A percentile compares a stretch with the other conserved stretches of the same genome.
Conservation (phyloP, 2,888 invertebrate genomes). For the Calameuta idolon region DNA sequence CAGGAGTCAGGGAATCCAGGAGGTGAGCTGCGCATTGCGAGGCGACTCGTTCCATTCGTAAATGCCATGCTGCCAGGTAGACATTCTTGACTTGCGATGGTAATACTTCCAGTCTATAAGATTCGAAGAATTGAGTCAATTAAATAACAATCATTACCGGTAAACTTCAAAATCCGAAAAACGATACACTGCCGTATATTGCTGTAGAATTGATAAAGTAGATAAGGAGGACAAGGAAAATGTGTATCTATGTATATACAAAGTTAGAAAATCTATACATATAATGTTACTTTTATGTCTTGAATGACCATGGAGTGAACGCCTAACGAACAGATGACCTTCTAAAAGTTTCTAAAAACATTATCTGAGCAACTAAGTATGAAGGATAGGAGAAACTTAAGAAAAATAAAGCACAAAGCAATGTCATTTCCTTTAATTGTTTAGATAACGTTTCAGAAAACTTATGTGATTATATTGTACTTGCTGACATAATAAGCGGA, state of each 20-base stretch:
- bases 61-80: constrained; percentile 82
- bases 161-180: constrained; percentile 7
- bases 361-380: background rate
- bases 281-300: background rate
- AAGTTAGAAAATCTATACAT: background rate
- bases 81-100: constrained; percentile 77
- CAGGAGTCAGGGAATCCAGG: constrained; percentile 66
- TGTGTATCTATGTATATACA: background rate
- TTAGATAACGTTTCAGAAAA: background rate
- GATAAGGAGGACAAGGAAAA: background rate
- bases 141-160: background rate
- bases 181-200: constrained; percentile 6
- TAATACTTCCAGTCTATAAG: constrained; percentile 39
- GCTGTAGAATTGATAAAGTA: background rate
- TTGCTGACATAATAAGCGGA: background rate
- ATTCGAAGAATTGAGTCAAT: constrained; percentile 7
- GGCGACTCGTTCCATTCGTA: constrained; percentile 82
- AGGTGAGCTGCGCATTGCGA: constrained; percentile 79
- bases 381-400: background rate
- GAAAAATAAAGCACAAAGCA: background rate
- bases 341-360: background rate
- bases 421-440: background rate
- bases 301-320: background rate
- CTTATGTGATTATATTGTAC: background rate
- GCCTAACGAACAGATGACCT: background rate